Conservation (phyloP, 2,888 invertebrate species). For the Calliopum simillimum region DNA sequence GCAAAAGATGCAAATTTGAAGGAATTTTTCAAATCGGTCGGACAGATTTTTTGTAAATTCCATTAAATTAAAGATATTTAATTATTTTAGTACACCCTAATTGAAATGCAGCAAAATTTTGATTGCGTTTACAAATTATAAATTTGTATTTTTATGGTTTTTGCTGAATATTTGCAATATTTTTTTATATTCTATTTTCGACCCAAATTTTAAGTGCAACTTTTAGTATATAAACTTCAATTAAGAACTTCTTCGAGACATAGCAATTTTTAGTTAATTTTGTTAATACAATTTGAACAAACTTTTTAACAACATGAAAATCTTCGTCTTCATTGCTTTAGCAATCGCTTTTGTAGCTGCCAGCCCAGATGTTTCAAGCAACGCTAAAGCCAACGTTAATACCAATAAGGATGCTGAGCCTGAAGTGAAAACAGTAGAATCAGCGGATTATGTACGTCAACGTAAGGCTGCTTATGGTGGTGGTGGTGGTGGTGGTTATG, state of each 20-base stretch:
- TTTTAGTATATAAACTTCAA: slow-evolving; percentile 49
- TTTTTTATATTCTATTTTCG: neutral
- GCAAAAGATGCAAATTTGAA: no score
- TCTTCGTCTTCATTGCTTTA: slow-evolving; percentile 55
- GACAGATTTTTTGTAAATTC: no score
- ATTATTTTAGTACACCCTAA: no score
- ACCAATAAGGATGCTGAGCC: slow-evolving; percentile 43
- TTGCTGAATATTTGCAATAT: neutral
- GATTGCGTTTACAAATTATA: slow-evolving; percentile 4
- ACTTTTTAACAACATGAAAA: slow-evolving; percentile 55
- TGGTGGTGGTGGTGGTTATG: slow-evolving; percentile 21
- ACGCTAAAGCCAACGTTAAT: neutral
- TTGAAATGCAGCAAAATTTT: neutral
- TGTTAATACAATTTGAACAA: slow-evolving; percentile 28
- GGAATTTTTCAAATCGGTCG: neutral
- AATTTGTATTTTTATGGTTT: no score
- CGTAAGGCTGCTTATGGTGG: slow-evolving; percentile 49
- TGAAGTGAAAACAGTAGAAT: slow-evolving; percentile 45
- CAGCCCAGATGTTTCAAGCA: slow-evolving; percentile 40
- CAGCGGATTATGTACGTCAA: slow-evolving; percentile 54
- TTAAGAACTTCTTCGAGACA: slow-evolving; percentile 33
- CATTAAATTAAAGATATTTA: no score
- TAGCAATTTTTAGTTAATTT: slow-evolving; percentile 53
- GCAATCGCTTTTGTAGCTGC: slow-evolving; percentile 47
- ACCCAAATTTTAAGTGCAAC: neutral